Evolutionary conservation across 2,113 vertebrate species (phyloP), one percentile per base, ranked within the genome.

Genomic region (Dryoscopus gambensis): DNA sequence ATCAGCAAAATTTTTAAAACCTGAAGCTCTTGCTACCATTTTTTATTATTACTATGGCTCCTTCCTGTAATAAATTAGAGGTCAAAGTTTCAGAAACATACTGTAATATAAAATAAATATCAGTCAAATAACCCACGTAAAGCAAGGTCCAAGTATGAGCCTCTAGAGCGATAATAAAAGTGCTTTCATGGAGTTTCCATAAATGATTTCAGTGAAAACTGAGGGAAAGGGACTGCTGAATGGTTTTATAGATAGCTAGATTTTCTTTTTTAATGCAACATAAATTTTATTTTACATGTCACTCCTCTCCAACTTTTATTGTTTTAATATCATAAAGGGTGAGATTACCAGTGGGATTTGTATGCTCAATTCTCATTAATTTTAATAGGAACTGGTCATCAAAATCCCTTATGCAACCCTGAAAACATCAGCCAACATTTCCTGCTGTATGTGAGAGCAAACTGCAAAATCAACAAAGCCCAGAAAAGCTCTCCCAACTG

Each of bases 351-450:
- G 47, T 46, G 92, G 68, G 85, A 85, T 93, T 94, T 88, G 31
- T 86, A 77, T 84, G 71, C 86, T 93, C 88, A 89, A 9, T 89
- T 93, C 85, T 93, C 83, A 95, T 93, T 93, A 92, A 96, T 91
- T 96, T 95, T 94, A 92, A 91, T 82, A 70, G 76, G 31, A 89
- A 60, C 16, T 68, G 86, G 89, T 78, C 89, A 87, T 91, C 86
- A 87, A 89, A 95, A 84, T 44, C 77, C 37, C 84, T 81, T 81
- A 84, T 50, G 69, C 53, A 81, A 82, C 44, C 20, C 60, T 87
- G 35, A 91, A 89, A 92, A 82, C 52, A 47, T 69, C 73, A 94
- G 73, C 80, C 64, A 87, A 78, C 71, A 56, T 79, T 71, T 92
- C 49, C 62, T 78, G 53, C 65, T 91, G 25, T 64, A 44, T 81